Conservation (phyloP, 2,888 invertebrate genomes). For the Drosophila melanocephala region DNA sequence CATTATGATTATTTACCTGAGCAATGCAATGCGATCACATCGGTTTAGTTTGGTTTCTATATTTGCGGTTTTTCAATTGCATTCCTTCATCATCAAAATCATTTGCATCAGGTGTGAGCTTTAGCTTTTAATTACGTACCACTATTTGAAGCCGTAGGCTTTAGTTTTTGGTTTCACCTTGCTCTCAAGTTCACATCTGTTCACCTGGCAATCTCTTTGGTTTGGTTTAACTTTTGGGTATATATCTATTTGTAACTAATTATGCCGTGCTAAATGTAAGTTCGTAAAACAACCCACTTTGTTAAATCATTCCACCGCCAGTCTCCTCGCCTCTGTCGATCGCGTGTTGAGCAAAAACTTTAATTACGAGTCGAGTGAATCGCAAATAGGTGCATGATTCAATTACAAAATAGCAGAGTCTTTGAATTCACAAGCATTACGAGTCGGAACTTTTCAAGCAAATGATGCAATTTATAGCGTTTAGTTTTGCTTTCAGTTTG, state of each 20-base stretch:
- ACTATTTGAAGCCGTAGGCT: conserved; percentile 23
- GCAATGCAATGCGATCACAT: conserved; percentile 22
- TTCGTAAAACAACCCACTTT: conserved; percentile 71
- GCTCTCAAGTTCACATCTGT: conserved; percentile 36
- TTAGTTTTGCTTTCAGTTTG: conserved; percentile 39
- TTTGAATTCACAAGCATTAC: conserved; percentile 13
- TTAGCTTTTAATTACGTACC: conserved; percentile 15
- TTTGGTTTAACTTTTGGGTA: conserved; percentile 15
- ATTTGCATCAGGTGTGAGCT: conserved; percentile 7
- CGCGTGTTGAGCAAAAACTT: conserved; percentile 59
- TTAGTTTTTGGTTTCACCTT: conserved; percentile 51
- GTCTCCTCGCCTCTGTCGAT: conserved; percentile 25
- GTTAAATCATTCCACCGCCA: conserved; percentile 66
- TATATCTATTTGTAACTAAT: conserved; percentile 15
- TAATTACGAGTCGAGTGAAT: conserved; percentile 53
- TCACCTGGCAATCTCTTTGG: conserved; percentile 2
- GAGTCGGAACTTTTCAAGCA: conserved; percentile 5
- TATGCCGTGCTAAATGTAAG: conserved; percentile 70
- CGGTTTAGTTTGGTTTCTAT: conserved; percentile 16
- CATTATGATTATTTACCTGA: conserved; percentile 30
- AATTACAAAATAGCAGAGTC: conserved; percentile 71
- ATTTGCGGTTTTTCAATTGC: conserved; percentile 49
- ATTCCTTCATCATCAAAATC: background rate
- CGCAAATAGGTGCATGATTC: conserved; percentile 55
- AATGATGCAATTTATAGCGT: conserved; percentile 51